These are phyloP conservation scores for Danaus plexippus DNA, from an alignment of 1,140 invertebrate species.

Conservation along the genomic window DNA sequence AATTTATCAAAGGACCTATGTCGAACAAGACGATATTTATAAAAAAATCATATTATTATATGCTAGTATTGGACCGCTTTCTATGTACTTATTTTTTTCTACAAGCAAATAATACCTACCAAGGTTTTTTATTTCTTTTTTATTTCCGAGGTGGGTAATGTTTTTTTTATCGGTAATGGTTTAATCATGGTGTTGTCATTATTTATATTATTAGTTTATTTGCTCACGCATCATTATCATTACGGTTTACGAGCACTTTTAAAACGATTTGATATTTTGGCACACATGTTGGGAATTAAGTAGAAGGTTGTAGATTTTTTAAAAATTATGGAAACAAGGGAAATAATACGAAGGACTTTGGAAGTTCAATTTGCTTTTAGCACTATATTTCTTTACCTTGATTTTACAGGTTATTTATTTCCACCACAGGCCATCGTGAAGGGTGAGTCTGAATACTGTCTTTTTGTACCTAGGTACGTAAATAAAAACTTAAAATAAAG, in stretches of 20 bases:
- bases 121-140: too few relatives aligned
- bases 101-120: too few relatives aligned
- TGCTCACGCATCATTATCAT: not conserved
- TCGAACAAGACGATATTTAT: too few relatives aligned
- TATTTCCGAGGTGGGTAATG: slow-evolving; percentile 4
- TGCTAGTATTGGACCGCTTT: too few relatives aligned
- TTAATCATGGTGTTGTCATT: slow-evolving; percentile 1
- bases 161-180: slow-evolving; percentile 6
- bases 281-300: too few relatives aligned
- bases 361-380: slow-evolving; percentile 10
- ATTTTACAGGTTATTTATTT: slow-evolving; percentile 14
- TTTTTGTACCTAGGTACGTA: not conserved
- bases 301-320: too few relatives aligned
- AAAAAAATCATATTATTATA: too few relatives aligned
- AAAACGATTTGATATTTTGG: too few relatives aligned
- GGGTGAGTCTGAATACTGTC: slow-evolving; percentile 1
- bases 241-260: too few relatives aligned
- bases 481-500: too few relatives aligned
- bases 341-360: slow-evolving; percentile 1
- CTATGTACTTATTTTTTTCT: too few relatives aligned
- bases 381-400: slow-evolving; percentile 5
- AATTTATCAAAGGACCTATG: too few relatives aligned
- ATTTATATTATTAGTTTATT: not conserved
- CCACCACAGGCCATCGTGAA: slow-evolving; percentile 10
- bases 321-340: not conserved